Evolutionary conservation across 2,113 vertebrate species (phyloP), one percentile per base, ranked within the genome.

Genomic region (Dipodomys merriami): DNA sequence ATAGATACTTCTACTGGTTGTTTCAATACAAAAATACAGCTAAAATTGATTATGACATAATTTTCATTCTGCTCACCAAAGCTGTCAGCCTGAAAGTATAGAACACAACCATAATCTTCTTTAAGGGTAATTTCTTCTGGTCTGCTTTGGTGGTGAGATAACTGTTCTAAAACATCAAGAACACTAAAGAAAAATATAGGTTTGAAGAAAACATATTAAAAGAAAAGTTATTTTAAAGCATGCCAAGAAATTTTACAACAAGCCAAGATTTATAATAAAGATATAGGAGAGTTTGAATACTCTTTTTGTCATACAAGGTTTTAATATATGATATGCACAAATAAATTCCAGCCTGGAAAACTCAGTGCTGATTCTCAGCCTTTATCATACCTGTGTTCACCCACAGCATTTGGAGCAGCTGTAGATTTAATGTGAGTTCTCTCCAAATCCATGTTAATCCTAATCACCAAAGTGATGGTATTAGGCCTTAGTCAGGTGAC

Each of bases 61-160:
- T 68, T 83, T 94, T 93, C 27, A 94, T 90, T 97, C 86, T 96
- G 79, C 98, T 98, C 97, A 99, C 99, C 98, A 74, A 99, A 98
- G 90, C 95, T 98, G 81, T 74, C 96, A 64, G 96, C 94, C 84
- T 98, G 96, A 73, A 97, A 97, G 96, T 98, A 96, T 92, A 98
- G 96, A 86, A 90, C 94, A 95, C 91, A 98, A 94, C 97, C 97
- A 88, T 97, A 98, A 92, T 99, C 98, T 95, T 98, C 98, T 95
- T 88, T 98, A 80, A 99, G 97, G 85, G 99, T 99, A 95, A 99
- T 99, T 96, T 99, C 99, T 96, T 99, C 99, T 74, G 97, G 96
- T 97, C 97, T 98, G 96, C 99, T 98, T 97, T 98, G 99, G 97
- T 99, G 99, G 96, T 99, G 97, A 95, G 98, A 97, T 96, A 99